Conservation (phyloP, 2,888 invertebrate genomes). For the Drosophila tanythrix region DNA sequence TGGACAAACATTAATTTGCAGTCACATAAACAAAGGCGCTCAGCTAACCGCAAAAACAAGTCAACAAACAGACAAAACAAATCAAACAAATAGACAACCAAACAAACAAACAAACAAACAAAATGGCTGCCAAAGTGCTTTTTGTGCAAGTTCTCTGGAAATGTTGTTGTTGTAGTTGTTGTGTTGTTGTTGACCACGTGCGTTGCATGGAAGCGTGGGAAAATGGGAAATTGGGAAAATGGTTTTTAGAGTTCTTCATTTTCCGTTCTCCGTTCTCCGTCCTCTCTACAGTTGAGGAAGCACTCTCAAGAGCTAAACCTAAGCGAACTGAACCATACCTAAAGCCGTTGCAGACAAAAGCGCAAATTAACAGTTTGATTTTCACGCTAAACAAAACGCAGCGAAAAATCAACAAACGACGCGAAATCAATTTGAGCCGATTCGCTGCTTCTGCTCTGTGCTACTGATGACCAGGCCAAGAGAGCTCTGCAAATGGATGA, state of each 20-base stretch:
- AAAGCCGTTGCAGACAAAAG: constrained; percentile 71
- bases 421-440: constrained; percentile 73
- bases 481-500: constrained; percentile 14
- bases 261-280: neutral
- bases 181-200: constrained; percentile 30
- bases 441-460: constrained; percentile 1
- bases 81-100: constrained; percentile 17
- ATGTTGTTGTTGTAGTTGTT: constrained; percentile 30
- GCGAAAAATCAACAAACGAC: constrained; percentile 74
- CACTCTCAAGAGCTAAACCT: constrained; percentile 15
- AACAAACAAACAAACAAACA: constrained; percentile 45
- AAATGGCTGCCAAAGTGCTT: constrained; percentile 65
- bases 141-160: constrained; percentile 23
- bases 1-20: constrained; percentile 76
- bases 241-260: constrained; percentile 4
- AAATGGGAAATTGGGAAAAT: constrained; percentile 16
- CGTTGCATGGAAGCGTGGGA: neutral
- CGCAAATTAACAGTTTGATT: constrained; percentile 81
- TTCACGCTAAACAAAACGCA: constrained; percentile 78
- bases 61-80: constrained; percentile 47
- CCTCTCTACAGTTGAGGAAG: neutral
- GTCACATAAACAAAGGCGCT: constrained; percentile 63
- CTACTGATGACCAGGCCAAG: constrained; percentile 41
- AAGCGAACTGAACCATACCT: constrained; percentile 35
- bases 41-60: constrained; percentile 63